Evolutionary conservation across 1,140 invertebrate species (phyloP), one percentile per base, ranked within the genome.

Genomic region (Chymomyza costata): DNA sequence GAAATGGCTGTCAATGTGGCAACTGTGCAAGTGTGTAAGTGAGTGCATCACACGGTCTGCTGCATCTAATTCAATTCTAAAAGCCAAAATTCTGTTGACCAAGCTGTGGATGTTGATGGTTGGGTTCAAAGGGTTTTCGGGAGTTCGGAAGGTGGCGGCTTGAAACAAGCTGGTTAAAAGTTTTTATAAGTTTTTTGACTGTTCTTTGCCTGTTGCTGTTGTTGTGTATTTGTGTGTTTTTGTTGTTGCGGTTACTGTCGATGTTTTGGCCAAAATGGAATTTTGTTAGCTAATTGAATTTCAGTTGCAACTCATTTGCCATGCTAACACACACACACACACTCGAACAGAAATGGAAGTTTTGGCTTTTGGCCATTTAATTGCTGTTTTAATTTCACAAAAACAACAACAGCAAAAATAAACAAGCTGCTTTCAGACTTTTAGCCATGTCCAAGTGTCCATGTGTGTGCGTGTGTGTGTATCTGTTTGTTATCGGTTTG

Each of bases 21-120:
- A 30, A 37, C 50, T 41, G 38, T 39, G 37, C 45, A 31, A 32
- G 16, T 31, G 46, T 43, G 38, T 45, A 14, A 46, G 40, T 56
- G 40, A 51, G 43, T 65, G 45, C 53, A 38, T 28, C 55, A 73
- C 64, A 80, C 73, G 73, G 73, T 80, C 73, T 80, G 60, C 73
- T 80, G 73, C 67, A 80, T 80, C 73, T 80, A 80, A 80, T 80
- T 80, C 73, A 80, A 80, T 80, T 80, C 73, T 80, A 74, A 80
- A 80, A 71, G 66, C 73, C 73, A 80, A 80, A 78, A 80, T 80
- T 73, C 67, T 78, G 73, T 80, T 80, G 73, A 80, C 73, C 67
- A 59, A 73, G 80, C 67, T 64, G 63, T 71, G n/a, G n/a, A n/a
- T n/a, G 63, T 64, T 78, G 73, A 80, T 71, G 67, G 70, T 57